Base-by-base conservation (phyloP, 1,140 invertebrate species). In the Drosophila equinoxialis region DNA sequence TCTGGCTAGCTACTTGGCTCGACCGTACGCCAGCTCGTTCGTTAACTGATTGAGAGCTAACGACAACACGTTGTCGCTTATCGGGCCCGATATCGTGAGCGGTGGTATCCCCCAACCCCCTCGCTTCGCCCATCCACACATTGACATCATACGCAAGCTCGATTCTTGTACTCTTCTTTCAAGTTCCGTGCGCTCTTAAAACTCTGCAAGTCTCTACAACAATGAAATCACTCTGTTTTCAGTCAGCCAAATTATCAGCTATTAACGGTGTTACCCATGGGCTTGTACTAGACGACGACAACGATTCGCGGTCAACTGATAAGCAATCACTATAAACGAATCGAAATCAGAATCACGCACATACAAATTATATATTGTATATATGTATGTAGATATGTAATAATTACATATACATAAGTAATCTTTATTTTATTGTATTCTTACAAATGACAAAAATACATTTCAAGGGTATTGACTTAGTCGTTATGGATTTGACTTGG, bases 21-120 rank as follows among this genome's bases (percentile, higher is more conserved):
- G 71, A 70, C 73, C 67, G 75, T 62, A 68, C 64, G 55, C 71
- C 81, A 68, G 82, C 71, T 75, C 66, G 77, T 73, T 87, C 66
- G 76, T 73, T 81, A 82, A 77, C 84, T 87, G 83, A 89, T 87
- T 87, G 83, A 84, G 70, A 62, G 71, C 65, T 71, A 77, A 68
- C 78, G 69, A 69, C 64, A 69, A 26, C 72, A 66, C 48, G 73
- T 48, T 51, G 51, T 64, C 62, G 68, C 75, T 77, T 77, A 77
- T 77, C 75, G 75, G 39, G 62, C 33, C 35, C 74, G 74, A 77
- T 77, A 77, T 71, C 63, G 63, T 61, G 59, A 54, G 57, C 71
- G 39, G 42, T 37, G 10, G 35, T 37, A 8, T 20, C 0, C 45
- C 45, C 45, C 8, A 17, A 23, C 20, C 23, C 23, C 23, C 23